Base-by-base conservation (phyloP, 2,888 invertebrate species). In the Diarsia rubi region DNA sequence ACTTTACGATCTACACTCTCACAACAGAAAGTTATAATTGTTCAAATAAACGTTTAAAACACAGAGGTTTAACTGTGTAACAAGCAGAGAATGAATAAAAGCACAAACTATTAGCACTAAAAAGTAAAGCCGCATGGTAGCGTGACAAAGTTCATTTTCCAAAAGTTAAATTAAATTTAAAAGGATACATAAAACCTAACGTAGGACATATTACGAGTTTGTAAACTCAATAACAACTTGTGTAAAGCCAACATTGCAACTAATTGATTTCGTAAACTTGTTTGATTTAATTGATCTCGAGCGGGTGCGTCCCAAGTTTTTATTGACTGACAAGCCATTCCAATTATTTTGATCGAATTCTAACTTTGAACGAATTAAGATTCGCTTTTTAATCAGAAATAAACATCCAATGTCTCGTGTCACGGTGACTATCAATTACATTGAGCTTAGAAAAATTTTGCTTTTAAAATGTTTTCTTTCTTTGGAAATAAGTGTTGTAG, bases 181-280 rank as follows among this genome's bases (percentile, higher is more conserved):
- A 73, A 85, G 82, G 72, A 78, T 82, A 87, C 84, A 82, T 86
- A 90, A 89, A 88, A 69, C 66, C 75, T 83, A 71, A 77, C 80
- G 69, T 75, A 76, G 88, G 86, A 88, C 90, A 90, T 92, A 91
- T 91, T 91, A 90, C 86, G 85, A 93, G 92, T 93, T 93, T 81
- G 83, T 86, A 90, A 94, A 94, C 92, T 93, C 92, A 91, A 94
- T 93, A 93, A 93, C 91, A 93, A 93, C 90, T 94, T 92, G 90
- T 91, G 90, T 92, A 91, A 92, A 92, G 90, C 92, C 91, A 92
- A 92, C 93, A 92, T 93, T 92, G 93, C 92, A 92, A 93, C 91
- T 94, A 94, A 95, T 94, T 94, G 94, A 94, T 93, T 95, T 90
- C 86, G 91, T 91, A 92, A 94, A 94, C 91, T 95, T 93, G 92